A percentile compares a stretch with the other conserved stretches of the same genome.
Evolutionary conservation across 2,888 invertebrate species (phyloP).

Genomic region (Nysson spinosus): DNA sequence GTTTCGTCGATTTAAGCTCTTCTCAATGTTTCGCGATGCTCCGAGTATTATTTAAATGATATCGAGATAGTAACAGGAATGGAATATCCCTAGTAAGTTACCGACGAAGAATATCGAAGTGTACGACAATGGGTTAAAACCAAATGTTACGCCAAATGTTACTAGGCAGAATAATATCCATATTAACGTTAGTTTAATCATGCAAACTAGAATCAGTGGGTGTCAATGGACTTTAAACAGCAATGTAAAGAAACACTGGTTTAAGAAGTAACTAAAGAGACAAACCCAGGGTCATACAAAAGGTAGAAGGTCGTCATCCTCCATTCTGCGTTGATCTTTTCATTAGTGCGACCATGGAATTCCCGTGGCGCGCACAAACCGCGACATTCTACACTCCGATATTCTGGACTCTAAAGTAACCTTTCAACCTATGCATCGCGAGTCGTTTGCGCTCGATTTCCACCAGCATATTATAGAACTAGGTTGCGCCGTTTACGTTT

Average conservation of each 20-base stretch:
- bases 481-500: not conserved
- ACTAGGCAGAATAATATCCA: no score
- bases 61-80: not conserved
- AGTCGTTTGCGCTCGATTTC: not conserved
- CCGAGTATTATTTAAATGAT: no score
- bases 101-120: not conserved
- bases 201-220: no score
- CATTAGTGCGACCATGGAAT: not conserved
- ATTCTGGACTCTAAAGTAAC: not conserved
- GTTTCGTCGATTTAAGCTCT: not conserved
- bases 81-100: not conserved
- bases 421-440: not conserved
- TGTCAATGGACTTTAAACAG: no score
- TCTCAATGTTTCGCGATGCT: not conserved
- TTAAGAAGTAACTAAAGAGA: no score
- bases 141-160: no score
- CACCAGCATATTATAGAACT: not conserved
- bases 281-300: no score
- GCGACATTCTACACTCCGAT: not conserved
- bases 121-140: no score
- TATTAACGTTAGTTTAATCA: no score
- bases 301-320: no score
- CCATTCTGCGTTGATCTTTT: no score
- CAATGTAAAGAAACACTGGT: no score
- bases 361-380: not conserved